These are phyloP conservation scores for Drosophila nigrodunni DNA, from an alignment of 1,140 invertebrate genomes.

Conservation along the genomic window DNA sequence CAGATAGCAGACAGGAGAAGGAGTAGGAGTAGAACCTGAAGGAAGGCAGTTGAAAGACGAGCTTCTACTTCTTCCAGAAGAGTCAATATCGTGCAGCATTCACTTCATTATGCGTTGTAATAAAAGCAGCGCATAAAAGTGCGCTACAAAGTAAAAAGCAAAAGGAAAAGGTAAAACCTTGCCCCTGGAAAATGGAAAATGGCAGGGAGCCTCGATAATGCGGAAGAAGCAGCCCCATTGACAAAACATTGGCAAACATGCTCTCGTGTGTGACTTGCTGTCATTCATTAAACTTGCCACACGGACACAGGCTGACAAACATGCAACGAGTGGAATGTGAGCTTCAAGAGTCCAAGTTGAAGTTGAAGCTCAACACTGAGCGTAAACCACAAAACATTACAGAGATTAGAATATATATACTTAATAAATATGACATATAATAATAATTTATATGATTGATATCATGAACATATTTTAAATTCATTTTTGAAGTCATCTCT, in stretches of 20 bases:
- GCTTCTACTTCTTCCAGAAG: conserved; percentile 9
- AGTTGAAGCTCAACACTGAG: neutral
- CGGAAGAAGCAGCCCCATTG: conserved; percentile 44
- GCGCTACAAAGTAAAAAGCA: conserved; percentile 42
- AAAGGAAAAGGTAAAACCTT: conserved; percentile 4
- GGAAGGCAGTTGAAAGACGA: conserved; percentile 6
- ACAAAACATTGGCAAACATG: conserved; percentile 54
- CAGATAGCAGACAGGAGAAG: neutral
- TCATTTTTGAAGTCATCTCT: no score
- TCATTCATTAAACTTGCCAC: conserved; percentile 46
- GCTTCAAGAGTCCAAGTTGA: conserved; percentile 1
- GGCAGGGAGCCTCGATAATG: conserved; percentile 24
- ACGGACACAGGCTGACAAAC: conserved; percentile 5
- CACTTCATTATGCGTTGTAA: conserved; percentile 58
- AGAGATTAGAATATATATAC: no score
- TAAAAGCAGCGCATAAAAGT: conserved; percentile 52
- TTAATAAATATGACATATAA: no score
- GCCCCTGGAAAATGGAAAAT: conserved; percentile 12
- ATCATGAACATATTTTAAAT: no score
- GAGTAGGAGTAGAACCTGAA: neutral
- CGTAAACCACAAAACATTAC: neutral
- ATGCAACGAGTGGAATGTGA: conserved; percentile 7
- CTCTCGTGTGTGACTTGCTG: conserved; percentile 45
- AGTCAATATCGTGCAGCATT: conserved; percentile 54
- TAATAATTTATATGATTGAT: no score